Base-by-base conservation (phyloP, 2,888 invertebrate species). In the Ephialtes manifestator region DNA sequence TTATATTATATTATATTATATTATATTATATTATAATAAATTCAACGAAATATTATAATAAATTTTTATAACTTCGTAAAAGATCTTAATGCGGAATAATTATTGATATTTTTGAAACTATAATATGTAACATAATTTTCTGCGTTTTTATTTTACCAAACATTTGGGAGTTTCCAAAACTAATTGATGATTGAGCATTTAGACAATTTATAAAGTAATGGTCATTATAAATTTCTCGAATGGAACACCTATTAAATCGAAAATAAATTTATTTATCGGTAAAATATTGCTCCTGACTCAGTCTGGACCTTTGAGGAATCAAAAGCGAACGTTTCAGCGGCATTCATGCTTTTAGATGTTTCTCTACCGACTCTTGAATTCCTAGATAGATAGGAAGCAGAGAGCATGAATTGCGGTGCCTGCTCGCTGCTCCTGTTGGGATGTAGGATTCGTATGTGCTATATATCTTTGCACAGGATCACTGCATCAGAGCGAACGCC, bases 381-480 rank as follows among this genome's bases (percentile, higher is more conserved):
- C 65, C 55, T 43, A 81, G 77, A 84, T 70, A 81, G 68, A 78
- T 53, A 70, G 63, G 31, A 58, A 39, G 65, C 71, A 77, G 77
- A 60, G 77, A 72, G 75, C 74, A 78, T 75, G 82, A 82, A 75
- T 81, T 82, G 70, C 78, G 72, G 85, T 70, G 68, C 70, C 82
- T 85, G 75, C 70, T 74, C 63, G 71, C 74, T 70, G 55, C 68
- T 79, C 78, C 68, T 60, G 60, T 31, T 65, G 79, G 77, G 65
- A 78, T 81, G 81, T 71, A 58, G 78, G 71, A 82, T 82, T 46
- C 75, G 71, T 85, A 65, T 68, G 55, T 31, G 20, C 70, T 79
- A 82, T 79, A 85, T 67, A 84, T 84, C 74, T 84, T 51, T 63
- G 68, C 81, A 65, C 74, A 81, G 74, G 84, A 84, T 84, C 84